These are phyloP conservation scores for Spialia ferax DNA, from an alignment of 2,888 invertebrate genomes.

Conservation along the genomic window DNA sequence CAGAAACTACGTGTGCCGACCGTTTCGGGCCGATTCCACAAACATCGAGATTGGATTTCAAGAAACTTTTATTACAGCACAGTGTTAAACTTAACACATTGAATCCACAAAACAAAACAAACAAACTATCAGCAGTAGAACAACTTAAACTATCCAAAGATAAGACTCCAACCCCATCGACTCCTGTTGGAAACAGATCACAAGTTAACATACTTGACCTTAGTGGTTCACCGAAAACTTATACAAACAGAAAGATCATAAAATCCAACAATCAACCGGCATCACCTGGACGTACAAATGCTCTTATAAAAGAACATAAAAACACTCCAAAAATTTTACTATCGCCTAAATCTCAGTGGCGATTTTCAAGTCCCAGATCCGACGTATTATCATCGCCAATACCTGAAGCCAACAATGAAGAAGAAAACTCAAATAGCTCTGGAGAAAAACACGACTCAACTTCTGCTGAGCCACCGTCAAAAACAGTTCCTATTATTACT, in stretches of 20 bases:
- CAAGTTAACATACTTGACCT: slow-evolving; percentile 89
- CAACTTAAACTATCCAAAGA: slow-evolving; percentile 90
- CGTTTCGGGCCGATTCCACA: slow-evolving; percentile 88
- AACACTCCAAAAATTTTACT: slow-evolving; percentile 88
- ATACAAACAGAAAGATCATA: slow-evolving; percentile 88
- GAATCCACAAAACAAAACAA: slow-evolving; percentile 84
- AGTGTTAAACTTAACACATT: slow-evolving; percentile 88
- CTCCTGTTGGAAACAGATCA: slow-evolving; percentile 68
- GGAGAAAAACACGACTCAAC: slow-evolving; percentile 82
- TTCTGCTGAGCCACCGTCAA: slow-evolving; percentile 67
- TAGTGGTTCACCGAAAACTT: slow-evolving; percentile 90
- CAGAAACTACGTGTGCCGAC: slow-evolving; percentile 86
- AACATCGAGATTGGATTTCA: slow-evolving; percentile 94
- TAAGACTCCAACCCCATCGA: slow-evolving; percentile 67
- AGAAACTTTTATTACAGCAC: slow-evolving; percentile 92
- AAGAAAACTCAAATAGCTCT: slow-evolving; percentile 89
- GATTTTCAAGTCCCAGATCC: slow-evolving; percentile 91
- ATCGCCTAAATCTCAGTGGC: slow-evolving; percentile 91
- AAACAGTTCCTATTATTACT: slow-evolving; percentile 79
- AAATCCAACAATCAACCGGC: slow-evolving; percentile 79
- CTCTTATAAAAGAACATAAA: slow-evolving; percentile 83
- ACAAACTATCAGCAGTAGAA: slow-evolving; percentile 92
- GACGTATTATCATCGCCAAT: slow-evolving; percentile 95
- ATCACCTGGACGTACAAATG: slow-evolving; percentile 84
- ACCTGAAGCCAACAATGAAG: slow-evolving; percentile 93